Percentiles rank a stretch among this genome's conserved stretches.
Evolutionary conservation across 2,113 vertebrate genomes (phyloP).

Genomic region (Toxostoma redivivum): DNA sequence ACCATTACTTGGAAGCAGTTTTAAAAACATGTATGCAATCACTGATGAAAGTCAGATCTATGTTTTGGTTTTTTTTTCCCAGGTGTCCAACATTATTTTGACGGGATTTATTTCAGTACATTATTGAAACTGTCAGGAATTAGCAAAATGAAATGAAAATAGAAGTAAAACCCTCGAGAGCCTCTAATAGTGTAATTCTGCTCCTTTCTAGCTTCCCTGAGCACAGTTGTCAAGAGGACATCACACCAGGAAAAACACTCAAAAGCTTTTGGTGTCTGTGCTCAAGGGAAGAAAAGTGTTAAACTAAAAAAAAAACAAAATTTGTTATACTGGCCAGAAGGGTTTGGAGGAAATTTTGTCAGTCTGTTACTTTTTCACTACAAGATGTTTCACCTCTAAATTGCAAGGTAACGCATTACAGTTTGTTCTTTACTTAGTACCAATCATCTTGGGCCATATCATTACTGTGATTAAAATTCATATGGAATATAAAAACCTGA

Average conservation of each 20-base stretch:
- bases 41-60: background rate
- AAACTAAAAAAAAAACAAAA: background rate
- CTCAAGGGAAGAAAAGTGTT: background rate
- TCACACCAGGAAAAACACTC: background rate
- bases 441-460: background rate
- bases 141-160: constrained; percentile 31
- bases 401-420: background rate
- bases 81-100: background rate
- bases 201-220: constrained; percentile 15
- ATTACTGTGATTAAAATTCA: background rate
- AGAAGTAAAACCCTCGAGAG: background rate
- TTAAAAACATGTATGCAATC: background rate
- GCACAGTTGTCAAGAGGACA: background rate
- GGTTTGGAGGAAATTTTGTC: background rate
- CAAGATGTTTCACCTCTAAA: background rate
- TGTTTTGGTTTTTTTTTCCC: background rate
- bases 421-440: background rate
- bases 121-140: constrained; percentile 19
- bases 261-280: background rate
- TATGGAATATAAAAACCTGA: background rate
- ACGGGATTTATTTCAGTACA: background rate
- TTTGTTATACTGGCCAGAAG: background rate
- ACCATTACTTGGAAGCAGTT: background rate
- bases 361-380: background rate
- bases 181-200: background rate